Evolutionary conservation across 2,797 vertebrate genomes (phyloP), one percentile per base, ranked within the genome.

Genomic region (Bradypodion ventrale): DNA sequence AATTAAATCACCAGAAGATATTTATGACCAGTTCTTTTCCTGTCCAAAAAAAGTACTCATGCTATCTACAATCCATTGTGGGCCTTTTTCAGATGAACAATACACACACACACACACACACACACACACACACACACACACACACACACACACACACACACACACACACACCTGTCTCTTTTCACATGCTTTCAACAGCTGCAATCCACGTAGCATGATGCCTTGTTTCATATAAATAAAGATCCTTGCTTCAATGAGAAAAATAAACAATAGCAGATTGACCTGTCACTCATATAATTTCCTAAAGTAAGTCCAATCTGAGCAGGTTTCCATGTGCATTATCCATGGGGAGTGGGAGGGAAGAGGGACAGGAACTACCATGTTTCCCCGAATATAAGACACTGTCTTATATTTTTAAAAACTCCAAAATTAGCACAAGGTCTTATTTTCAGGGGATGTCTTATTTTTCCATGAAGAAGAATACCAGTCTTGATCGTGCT

Each of bases 11-110:
- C 59, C 62, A 35, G 32, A 86, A 44, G 21, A 63, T 29, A 0
- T 60, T 85, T 88, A 72, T 42, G 35, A 42, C 56, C 78, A 2
- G 0, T 40, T 7, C 25, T 81, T 86, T n/a, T 84, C 84, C 69
- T 83, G 19, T 56, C 59, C 16, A 49, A 44, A n/a, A 46, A 80
- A 27, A 80, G n/a, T 69, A 21, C 7, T 56, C 60, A 27, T 59
- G 25, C n/a, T 1, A 35, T n/a, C 76, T 72, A 19, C 27, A 37
- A 56, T 35, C 6, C 63, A 49, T 3, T 35, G 7, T 40, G 10
- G 16, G 44, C 35, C 29, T 13, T 84, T 79, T 79, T 12, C 23
- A 65, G 23, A 65, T 78, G 68, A 84, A 27, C 15, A 59, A 78
- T 46, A 49, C 27, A 21, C 15, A 56, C 1, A 21, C 15, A 56